Percentiles rank a stretch among this genome's conserved stretches.
Conservation (phyloP, 2,888 invertebrate species). For the Polydrusus tereticollis region DNA sequence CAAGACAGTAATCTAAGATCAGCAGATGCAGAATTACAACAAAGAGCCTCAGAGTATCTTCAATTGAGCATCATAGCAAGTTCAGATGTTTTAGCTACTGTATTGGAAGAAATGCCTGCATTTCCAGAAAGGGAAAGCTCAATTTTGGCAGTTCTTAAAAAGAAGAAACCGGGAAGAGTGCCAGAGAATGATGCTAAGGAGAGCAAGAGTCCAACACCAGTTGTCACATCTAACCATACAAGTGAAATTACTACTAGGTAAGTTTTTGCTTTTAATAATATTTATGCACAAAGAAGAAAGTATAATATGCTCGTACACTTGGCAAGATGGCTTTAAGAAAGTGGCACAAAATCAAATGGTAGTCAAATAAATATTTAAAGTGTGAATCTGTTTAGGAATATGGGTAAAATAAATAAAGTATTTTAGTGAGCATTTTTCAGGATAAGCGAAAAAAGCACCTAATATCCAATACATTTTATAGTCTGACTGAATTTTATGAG, state of each 20-base stretch:
- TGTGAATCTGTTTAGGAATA: no score
- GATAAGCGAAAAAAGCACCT: no score
- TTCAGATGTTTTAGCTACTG: slow-evolving; percentile 97
- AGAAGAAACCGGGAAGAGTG: slow-evolving; percentile 96
- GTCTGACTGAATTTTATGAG: no score
- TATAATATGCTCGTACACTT: no score
- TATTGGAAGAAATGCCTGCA: slow-evolving; percentile 99
- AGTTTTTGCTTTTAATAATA: neutral
- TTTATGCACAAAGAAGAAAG: no score
- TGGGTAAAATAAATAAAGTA: no score
- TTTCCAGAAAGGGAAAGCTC: slow-evolving; percentile 99
- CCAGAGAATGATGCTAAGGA: slow-evolving; percentile 90
- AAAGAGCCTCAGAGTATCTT: slow-evolving; percentile 97
- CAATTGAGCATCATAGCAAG: slow-evolving; percentile 96
- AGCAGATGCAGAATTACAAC: slow-evolving; percentile 98
- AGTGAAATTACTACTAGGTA: slow-evolving; percentile 68
- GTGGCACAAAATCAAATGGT: no score
- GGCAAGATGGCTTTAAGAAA: no score
- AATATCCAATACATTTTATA: no score
- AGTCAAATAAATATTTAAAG: no score
- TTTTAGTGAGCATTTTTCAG: no score
- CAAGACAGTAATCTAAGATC: slow-evolving; percentile 96
- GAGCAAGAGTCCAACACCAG: slow-evolving; percentile 80
- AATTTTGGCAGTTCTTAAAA: slow-evolving; percentile 96
- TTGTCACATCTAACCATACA: slow-evolving; percentile 65